Conservation (phyloP, 1,140 invertebrate genomes). For the Drosophila bocki region DNA sequence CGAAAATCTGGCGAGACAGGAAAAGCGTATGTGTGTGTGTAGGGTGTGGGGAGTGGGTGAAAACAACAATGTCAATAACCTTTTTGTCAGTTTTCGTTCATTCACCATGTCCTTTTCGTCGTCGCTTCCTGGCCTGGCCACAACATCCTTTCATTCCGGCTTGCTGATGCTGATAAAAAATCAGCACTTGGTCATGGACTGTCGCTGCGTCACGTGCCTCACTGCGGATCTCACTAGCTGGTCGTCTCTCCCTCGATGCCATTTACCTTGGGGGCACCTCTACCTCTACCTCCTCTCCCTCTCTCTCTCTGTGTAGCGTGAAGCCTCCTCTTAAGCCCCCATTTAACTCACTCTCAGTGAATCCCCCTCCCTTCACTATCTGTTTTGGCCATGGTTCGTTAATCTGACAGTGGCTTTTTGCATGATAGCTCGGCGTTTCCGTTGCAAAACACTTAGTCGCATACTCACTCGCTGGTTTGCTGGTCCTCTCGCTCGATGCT, state of each 20-base stretch:
- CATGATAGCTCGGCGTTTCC: constrained; percentile 81
- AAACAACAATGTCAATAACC: constrained; percentile 80
- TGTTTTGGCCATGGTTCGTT: constrained; percentile 83
- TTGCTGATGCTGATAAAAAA: constrained; percentile 72
- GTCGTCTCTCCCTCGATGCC: constrained; percentile 27
- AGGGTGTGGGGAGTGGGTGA: constrained; percentile 2
- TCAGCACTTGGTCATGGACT: constrained; percentile 83
- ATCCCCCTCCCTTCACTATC: constrained; percentile 20
- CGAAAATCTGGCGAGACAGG: constrained; percentile 38
- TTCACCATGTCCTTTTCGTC: constrained; percentile 6
- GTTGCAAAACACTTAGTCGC: constrained; percentile 82
- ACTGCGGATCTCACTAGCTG: constrained; percentile 30
- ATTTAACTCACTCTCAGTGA: constrained; percentile 1
- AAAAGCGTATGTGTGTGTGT: neutral
- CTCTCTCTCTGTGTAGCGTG: neutral
- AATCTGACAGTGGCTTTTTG: constrained; percentile 82
- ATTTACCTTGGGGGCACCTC: constrained; percentile 53
- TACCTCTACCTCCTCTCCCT: neutral
- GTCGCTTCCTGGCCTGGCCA: constrained; percentile 15
- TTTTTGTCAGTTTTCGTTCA: constrained; percentile 64
- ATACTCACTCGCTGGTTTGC: constrained; percentile 32
- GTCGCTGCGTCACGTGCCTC: constrained; percentile 79
- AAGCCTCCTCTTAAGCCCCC: neutral
- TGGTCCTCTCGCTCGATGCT: constrained; percentile 28
- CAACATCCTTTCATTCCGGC: constrained; percentile 38